These are phyloP conservation scores for Tipula confusa DNA, from an alignment of 2,888 invertebrate species.

Conservation along the genomic window DNA sequence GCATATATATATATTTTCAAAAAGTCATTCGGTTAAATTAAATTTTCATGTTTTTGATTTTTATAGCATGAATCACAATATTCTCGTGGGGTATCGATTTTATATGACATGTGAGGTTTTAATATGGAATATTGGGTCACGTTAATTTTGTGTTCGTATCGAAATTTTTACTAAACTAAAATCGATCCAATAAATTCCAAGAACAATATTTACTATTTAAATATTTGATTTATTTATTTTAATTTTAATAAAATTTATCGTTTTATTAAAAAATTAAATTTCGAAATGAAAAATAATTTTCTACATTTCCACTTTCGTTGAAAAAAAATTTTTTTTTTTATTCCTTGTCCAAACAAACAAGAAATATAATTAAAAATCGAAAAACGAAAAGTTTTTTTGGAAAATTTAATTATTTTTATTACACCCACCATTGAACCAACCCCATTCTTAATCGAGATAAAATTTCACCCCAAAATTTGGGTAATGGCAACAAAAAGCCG, in stretches of 20 bases:
- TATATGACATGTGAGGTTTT: not conserved
- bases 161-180: not conserved
- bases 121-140: not conserved
- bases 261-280: not conserved
- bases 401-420: not conserved
- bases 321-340: not conserved
- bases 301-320: not conserved
- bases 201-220: not conserved
- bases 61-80: not conserved
- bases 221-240: not conserved
- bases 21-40: not conserved
- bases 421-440: not conserved
- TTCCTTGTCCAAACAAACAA: constrained; percentile 25
- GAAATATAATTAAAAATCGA: not conserved
- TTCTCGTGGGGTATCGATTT: not conserved
- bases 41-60: not conserved
- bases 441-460: not conserved
- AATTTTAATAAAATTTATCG: not conserved
- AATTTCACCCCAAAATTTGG: not conserved
- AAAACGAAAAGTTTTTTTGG: not conserved
- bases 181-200: not conserved
- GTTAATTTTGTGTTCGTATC: not conserved
- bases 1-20: not conserved
- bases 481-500: not conserved
- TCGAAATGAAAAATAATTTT: not conserved